phyloP scores from a whole-genome alignment of 1,140 invertebrate species.

The Plutomurus gul region DNA sequence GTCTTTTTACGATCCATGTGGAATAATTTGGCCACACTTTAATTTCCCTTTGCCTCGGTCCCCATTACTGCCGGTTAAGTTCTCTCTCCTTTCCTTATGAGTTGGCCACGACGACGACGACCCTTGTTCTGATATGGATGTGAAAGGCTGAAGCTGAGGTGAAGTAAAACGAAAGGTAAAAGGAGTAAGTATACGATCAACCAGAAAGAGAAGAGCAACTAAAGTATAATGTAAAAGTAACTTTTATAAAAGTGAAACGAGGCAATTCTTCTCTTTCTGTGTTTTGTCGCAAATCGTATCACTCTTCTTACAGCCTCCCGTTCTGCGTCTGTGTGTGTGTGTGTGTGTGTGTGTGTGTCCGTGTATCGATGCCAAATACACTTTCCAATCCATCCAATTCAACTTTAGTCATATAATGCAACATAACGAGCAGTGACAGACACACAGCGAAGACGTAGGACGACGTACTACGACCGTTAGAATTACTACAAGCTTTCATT shows the following conservation, averaged over 20 bases:
- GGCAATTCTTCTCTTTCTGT: constrained; percentile 1
- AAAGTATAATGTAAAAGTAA: constrained; percentile 12
- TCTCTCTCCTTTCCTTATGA: not conserved
- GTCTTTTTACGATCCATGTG: constrained; percentile 28
- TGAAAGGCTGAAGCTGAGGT: not conserved
- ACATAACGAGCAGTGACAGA: not conserved
- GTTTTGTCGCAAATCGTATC: constrained; percentile 14
- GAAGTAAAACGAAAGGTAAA: not conserved
- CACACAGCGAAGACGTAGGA: not conserved
- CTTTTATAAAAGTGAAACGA: constrained; percentile 30
- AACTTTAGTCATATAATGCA: constrained; percentile 12
- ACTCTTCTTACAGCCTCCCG: not conserved
- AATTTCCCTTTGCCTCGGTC: not conserved
- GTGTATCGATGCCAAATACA: not conserved
- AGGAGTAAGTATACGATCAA: not conserved
- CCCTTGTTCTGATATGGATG: not conserved
- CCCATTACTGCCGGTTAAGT: not conserved
- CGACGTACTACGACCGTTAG: not conserved
- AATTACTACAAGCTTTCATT: constrained; percentile 10
- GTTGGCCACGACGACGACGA: not conserved
- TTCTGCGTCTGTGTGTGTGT: not conserved
- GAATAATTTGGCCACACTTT: constrained; percentile 34
- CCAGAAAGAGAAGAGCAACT: not conserved
- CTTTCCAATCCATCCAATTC: constrained; percentile 16
- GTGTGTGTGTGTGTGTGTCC: not conserved